Evolutionary conservation across 2,797 vertebrate genomes (phyloP).

Genomic region (Alca torda): DNA sequence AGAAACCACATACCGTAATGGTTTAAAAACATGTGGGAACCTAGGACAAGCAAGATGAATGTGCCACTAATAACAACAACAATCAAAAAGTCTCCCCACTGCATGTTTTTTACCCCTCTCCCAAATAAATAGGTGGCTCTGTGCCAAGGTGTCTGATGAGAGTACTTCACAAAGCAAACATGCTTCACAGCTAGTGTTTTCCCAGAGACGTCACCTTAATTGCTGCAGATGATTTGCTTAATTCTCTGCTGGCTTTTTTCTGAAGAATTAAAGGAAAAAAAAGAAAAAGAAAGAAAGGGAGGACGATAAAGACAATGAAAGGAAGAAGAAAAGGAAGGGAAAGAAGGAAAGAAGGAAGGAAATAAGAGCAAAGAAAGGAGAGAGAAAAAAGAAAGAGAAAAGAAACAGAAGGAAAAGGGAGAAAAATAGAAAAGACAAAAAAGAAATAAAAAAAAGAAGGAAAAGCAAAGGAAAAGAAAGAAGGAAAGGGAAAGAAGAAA

Average conservation of each 20-base stretch:
- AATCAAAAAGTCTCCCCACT: background rate
- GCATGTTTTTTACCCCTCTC: background rate
- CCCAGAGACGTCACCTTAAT: background rate
- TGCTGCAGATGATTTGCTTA: background rate
- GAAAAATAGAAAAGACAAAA: too few species aligned
- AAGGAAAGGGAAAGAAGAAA: background rate
- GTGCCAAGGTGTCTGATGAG: background rate
- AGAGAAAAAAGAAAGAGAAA: background rate
- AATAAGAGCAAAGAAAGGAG: background rate
- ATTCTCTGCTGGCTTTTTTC: background rate
- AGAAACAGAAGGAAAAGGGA: background rate
- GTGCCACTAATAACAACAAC: background rate
- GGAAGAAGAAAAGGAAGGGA: accelerated
- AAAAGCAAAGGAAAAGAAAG: background rate
- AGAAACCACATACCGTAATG: background rate
- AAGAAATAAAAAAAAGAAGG: background rate
- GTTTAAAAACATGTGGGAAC: conserved; percentile 6
- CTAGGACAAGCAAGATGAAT: background rate
- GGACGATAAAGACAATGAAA: background rate
- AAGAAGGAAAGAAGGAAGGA: background rate
- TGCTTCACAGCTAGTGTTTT: background rate
- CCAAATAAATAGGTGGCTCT: background rate
- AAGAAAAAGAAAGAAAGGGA: background rate
- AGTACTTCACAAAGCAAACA: background rate
- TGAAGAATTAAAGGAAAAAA: background rate